Evolutionary conservation across 2,797 vertebrate genomes (phyloP).

Genomic region (Poecilia gillii): DNA sequence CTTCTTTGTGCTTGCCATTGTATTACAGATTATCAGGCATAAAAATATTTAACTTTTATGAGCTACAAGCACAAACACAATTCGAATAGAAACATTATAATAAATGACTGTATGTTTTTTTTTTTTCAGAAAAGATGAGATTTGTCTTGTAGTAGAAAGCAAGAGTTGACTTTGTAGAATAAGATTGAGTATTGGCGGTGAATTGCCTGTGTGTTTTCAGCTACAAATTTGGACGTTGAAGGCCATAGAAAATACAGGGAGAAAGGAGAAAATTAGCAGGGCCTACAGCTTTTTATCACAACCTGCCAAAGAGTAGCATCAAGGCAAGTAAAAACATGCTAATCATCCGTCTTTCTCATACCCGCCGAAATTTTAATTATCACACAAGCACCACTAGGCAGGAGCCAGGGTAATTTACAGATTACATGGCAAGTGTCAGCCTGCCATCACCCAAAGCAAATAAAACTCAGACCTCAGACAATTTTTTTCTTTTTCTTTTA

Average conservation of each 20-base stretch:
- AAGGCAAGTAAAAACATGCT: conserved; percentile 80
- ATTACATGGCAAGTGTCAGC: conserved; percentile 79
- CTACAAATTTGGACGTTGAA: not conserved
- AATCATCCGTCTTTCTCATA: conserved; percentile 74
- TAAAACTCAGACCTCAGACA: conserved; percentile 61
- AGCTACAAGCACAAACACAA: not conserved
- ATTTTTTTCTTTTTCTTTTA: conserved; percentile 17
- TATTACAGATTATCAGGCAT: not conserved
- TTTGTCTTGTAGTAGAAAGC: not conserved
- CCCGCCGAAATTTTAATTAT: conserved; percentile 77
- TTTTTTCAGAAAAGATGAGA: not conserved
- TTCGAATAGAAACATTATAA: not conserved
- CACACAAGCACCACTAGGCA: conserved; percentile 54
- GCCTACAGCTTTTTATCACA: conserved; percentile 33
- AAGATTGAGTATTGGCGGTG: not conserved
- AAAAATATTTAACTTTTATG: not conserved
- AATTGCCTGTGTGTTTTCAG: not conserved
- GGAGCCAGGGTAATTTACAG: conserved; percentile 72
- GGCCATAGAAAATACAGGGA: conserved; percentile 22
- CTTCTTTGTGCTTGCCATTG: not conserved
- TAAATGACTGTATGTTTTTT: not conserved
- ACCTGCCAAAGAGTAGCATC: conserved; percentile 58
- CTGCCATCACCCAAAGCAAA: conserved; percentile 61
- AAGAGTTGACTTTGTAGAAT: not conserved
- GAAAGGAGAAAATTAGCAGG: conserved; percentile 33